Evolutionary conservation across 1,140 invertebrate species (phyloP).

Genomic region (Lasaia peninsularis): DNA sequence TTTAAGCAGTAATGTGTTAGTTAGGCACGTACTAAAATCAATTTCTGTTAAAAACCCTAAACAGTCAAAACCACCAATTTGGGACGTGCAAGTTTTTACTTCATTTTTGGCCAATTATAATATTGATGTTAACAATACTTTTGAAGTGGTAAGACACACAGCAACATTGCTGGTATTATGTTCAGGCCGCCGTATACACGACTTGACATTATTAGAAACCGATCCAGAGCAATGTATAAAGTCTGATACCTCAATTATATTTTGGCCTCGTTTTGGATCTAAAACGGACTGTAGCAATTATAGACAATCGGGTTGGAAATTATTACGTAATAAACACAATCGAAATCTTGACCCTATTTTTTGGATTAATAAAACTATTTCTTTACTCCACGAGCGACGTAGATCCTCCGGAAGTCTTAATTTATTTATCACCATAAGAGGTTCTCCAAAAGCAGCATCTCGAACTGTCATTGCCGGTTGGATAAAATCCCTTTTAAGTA

Average conservation of each 20-base stretch:
- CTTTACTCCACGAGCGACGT: background rate
- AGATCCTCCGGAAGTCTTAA: background rate
- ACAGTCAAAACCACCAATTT: constrained; percentile 9
- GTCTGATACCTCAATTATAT: background rate
- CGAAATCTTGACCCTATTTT: background rate
- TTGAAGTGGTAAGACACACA: background rate
- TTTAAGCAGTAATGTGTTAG: constrained; percentile 16
- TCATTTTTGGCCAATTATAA: background rate
- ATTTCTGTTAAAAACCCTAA: constrained; percentile 15
- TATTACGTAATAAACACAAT: background rate
- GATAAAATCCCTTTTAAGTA: background rate
- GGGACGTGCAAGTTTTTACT: constrained; percentile 6
- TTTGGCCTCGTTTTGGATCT: background rate
- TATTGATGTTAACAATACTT: background rate
- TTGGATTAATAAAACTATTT: background rate
- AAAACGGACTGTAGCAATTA: background rate
- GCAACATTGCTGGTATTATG: background rate
- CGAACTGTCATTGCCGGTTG: background rate
- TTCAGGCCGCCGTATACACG: background rate
- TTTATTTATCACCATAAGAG: background rate
- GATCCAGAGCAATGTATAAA: background rate
- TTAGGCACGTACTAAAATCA: constrained; percentile 17
- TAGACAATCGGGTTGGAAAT: background rate
- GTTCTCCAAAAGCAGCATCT: background rate
- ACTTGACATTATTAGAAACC: background rate